Base-by-base conservation (phyloP, 2,113 vertebrate genomes). In the Taurulus bubalis region DNA sequence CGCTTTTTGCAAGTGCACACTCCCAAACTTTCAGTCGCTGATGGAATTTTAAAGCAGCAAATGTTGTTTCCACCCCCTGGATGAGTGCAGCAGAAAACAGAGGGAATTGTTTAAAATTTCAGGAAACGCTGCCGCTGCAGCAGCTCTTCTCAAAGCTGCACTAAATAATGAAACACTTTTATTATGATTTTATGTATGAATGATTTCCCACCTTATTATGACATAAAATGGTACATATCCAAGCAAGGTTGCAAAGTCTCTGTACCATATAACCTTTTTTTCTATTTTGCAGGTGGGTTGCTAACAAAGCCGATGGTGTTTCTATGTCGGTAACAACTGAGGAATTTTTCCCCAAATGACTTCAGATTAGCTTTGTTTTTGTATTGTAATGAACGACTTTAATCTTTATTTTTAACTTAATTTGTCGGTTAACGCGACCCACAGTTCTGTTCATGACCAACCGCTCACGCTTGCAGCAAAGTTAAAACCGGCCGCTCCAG, bases 41-140 rank as follows among this genome's bases (percentile, higher is more conserved):
- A 79, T 79, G 34, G 70, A 83, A 77, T 83, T 69, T 83, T 81
- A 84, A 78, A 83, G 24, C 22, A 72, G 34, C n/a, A 45, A 42
- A 38, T 62, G 36, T 82, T 65, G 8, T 45, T 38, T 40, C 45
- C 18, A 28, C 3, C 66, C 36, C 40, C 5, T 36, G 15, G 59
- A 80, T 24, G 5, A 58, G 16, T 73, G 58, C 71, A 74, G 67
- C 4, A 69, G 47, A 64, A 82, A 85, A 79, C 34, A 58, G 49
- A 32, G 38, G 24, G n/a, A 38, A 64, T 53, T 78, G 24, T 77
- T 85, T 55, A 78, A 76, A 67, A n/a, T 84, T 77, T 80, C 24
- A 90, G n/a, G 26, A 75, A 69, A 47, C 68, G 47, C 42, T 62
- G 30, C 26, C 71, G 55, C n/a, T 69, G 14, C 55, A 28, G 55